Evolutionary conservation across 2,888 invertebrate genomes (phyloP).

Genomic region (Coleophora deauratella): DNA sequence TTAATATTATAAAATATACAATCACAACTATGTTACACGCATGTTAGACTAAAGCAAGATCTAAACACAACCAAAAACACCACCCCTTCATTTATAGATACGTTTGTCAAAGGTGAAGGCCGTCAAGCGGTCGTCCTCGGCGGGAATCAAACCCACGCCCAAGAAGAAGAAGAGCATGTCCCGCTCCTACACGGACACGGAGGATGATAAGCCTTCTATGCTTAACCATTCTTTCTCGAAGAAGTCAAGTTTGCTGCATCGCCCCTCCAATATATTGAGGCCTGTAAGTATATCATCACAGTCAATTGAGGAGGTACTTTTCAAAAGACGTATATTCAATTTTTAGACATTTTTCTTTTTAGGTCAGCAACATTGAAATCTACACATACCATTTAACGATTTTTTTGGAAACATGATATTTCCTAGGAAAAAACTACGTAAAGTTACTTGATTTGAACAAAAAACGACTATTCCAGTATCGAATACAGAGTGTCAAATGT

Average conservation of each 20-base stretch:
- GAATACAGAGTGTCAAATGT: too few relatives aligned
- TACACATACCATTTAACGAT: too few relatives aligned
- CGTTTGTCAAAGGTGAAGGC: constrained; percentile 69
- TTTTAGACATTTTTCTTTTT: too few relatives aligned
- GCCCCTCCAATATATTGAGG: constrained; percentile 78
- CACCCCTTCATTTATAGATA: constrained; percentile 50
- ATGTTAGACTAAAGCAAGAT: too few relatives aligned
- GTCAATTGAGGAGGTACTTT: background rate
- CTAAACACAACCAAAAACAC: too few relatives aligned
- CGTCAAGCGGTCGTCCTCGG: constrained; percentile 58
- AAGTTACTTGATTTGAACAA: too few relatives aligned
- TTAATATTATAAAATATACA: too few relatives aligned
- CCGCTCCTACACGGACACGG: constrained; percentile 52
- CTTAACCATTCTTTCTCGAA: constrained; percentile 72
- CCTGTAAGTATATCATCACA: constrained; percentile 77
- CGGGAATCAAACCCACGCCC: constrained; percentile 46
- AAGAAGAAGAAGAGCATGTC: constrained; percentile 61
- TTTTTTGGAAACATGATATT: too few relatives aligned
- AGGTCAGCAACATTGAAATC: too few relatives aligned
- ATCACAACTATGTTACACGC: background rate
- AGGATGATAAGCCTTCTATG: constrained; percentile 72
- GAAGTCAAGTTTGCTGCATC: constrained; percentile 75
- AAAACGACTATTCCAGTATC: too few relatives aligned
- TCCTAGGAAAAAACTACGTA: too few relatives aligned
- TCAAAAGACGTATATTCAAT: too few relatives aligned